Evolutionary conservation across 2,113 vertebrate species (phyloP), one percentile per base, ranked within the genome.

Genomic region (Ploceus nigricollis): DNA sequence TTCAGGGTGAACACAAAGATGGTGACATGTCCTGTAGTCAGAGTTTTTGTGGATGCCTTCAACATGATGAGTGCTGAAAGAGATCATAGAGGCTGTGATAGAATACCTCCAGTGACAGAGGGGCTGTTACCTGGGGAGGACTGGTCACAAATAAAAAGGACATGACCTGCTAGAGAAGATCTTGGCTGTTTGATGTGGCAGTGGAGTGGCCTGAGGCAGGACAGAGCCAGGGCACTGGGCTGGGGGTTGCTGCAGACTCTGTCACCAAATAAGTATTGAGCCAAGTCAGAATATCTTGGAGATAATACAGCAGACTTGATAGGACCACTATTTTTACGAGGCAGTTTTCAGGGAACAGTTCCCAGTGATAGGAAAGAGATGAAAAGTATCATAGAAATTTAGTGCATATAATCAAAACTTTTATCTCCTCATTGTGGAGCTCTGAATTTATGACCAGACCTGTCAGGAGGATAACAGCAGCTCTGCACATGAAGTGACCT

Each of bases 361-460:
- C 51, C 48, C 15, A 44, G 51, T 71, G 80, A 92, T 87, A 44
- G 64, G 60, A 83, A 66, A 83, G 54, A 92, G 68, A 83, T 77
- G 35, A 90, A 92, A 92, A 87, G 69, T 91, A 93, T 56, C 68
- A 37, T 90, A 92, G 91, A 92, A 92, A 95, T 94, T 94, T 93
- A 96, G 80, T 89, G 66, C 64, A 47, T 68, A 75, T 75, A 92
- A 95, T 97, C 86, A 94, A 83, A 86, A 9, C 51, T 93, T 95
- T 94, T 96, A 94, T 95, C 81, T 87, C 64, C 60, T 86, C 82
- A 64, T 93, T 82, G 77, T 73, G 68, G 60, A 91, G 40, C 69
- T 58, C 51, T 48, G 51, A 47, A 87, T 96, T 95, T 96, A 96
- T 66, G 82, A 68, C 19, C 64, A 71, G 76, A 51, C 11, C 58